phyloP scores from a whole-genome alignment of 2,888 invertebrate genomes.

The Xylocampa areola region DNA sequence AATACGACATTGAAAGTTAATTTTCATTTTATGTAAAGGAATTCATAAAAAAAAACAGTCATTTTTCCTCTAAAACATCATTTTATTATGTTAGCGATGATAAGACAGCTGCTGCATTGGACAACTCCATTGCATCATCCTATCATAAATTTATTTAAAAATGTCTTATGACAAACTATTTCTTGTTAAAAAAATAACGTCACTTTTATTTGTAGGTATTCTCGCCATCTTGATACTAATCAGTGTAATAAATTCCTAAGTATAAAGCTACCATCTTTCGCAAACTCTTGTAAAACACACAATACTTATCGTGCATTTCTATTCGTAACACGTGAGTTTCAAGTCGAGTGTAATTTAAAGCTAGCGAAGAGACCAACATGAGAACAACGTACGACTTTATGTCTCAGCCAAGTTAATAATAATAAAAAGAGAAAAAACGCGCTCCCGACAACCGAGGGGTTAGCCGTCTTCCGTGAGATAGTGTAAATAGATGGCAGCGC shows the following conservation, averaged over 20 bases:
- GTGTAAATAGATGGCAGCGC: slow-evolving; percentile 59
- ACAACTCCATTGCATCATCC: too few species aligned
- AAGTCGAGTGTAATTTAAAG: slow-evolving; percentile 44
- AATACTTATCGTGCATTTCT: slow-evolving; percentile 51
- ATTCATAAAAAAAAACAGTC: too few species aligned
- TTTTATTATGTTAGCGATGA: too few species aligned
- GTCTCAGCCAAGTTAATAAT: slow-evolving; percentile 83
- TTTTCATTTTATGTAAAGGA: too few species aligned
- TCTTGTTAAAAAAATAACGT: too few species aligned
- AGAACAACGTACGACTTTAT: slow-evolving; percentile 44
- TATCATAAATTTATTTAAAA: too few species aligned
- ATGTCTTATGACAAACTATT: too few species aligned
- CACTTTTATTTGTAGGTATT: too few species aligned
- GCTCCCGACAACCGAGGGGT: slow-evolving; percentile 79
- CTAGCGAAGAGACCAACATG: slow-evolving; percentile 36
- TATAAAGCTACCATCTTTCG: not conserved
- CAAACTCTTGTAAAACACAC: slow-evolving; percentile 32
- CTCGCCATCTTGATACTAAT: slow-evolving; percentile 24
- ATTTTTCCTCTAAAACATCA: too few species aligned
- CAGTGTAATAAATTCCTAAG: slow-evolving; percentile 23
- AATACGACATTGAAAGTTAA: too few species aligned
- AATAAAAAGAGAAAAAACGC: slow-evolving; percentile 87
- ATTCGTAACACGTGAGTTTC: slow-evolving; percentile 61
- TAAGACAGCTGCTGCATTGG: too few species aligned
- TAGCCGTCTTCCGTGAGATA: slow-evolving; percentile 82